Conservation (phyloP, 2,797 vertebrate genomes). For the Clamator glandarius region DNA sequence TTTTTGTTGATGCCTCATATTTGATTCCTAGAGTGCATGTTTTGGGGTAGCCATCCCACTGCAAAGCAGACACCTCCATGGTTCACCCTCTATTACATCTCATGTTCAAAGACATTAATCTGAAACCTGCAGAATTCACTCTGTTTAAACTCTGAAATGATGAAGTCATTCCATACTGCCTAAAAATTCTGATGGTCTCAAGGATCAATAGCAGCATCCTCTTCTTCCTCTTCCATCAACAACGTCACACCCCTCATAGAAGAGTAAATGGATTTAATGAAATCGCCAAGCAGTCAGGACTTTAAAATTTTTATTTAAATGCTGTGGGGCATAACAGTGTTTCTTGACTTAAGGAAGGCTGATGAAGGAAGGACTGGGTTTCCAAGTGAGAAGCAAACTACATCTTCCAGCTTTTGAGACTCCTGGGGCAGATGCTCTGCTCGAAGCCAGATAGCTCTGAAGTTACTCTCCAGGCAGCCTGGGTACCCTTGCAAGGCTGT, state of each 20-base stretch:
- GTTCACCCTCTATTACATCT: neutral
- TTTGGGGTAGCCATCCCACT: neutral
- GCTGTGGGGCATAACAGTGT: neutral
- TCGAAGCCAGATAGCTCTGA: neutral
- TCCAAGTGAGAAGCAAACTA: neutral
- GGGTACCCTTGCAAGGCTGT: neutral
- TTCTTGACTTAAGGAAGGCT: neutral
- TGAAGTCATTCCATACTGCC: neutral
- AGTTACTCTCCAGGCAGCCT: neutral
- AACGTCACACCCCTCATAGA: fast-evolving
- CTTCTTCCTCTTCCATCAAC: fast-evolving
- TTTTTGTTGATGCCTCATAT: neutral
- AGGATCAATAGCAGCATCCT: neutral
- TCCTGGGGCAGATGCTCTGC: neutral
- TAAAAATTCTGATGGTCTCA: neutral
- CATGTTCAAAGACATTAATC: neutral
- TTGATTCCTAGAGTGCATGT: fast-evolving
- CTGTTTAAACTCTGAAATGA: neutral
- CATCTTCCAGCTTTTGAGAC: neutral
- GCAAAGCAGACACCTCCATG: neutral
- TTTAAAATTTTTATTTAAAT: neutral
- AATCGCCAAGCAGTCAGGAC: neutral
- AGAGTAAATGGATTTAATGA: neutral
- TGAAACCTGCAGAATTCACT: neutral
- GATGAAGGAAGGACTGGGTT: neutral